phyloP scores from a whole-genome alignment of 2,797 vertebrate species.

The Hydrocynus forskahlii region DNA sequence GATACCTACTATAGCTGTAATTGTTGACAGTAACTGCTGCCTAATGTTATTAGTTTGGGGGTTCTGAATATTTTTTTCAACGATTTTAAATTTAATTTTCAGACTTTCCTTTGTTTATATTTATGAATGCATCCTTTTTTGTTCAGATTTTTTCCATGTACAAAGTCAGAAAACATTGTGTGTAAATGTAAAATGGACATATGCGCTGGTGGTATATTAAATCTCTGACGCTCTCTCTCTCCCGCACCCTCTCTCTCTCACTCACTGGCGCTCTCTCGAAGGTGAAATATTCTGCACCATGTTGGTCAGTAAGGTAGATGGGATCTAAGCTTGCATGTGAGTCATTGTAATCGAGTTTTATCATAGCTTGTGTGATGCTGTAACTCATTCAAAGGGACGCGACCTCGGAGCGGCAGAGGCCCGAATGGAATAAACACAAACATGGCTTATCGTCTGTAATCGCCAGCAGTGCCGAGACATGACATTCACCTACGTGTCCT shows the following conservation, averaged over 20 bases:
- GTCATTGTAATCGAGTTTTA: slow-evolving; percentile 36
- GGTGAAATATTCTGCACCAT: slow-evolving; percentile 12
- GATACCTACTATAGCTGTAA: too few species aligned
- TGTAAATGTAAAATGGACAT: too few species aligned
- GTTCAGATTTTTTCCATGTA: too few species aligned
- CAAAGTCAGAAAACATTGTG: neutral
- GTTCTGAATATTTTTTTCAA: too few species aligned
- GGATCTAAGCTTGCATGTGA: slow-evolving; percentile 28
- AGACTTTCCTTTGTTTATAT: neutral
- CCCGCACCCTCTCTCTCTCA: neutral
- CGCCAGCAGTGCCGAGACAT: slow-evolving; percentile 42
- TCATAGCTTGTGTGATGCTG: slow-evolving; percentile 32
- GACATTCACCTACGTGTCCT: slow-evolving; percentile 54
- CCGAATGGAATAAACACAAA: slow-evolving; percentile 52
- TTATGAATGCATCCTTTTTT: neutral
- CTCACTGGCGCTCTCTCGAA: neutral
- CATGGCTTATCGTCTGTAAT: slow-evolving; percentile 51
- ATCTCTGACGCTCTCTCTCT: too few species aligned
- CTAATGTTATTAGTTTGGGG: too few species aligned
- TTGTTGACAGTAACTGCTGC: too few species aligned
- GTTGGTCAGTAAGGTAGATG: slow-evolving; percentile 28
- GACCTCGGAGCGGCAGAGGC: slow-evolving; percentile 42
- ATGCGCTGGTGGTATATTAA: too few species aligned
- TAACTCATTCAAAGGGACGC: slow-evolving; percentile 45
- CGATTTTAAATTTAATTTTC: too few species aligned